phyloP scores from a whole-genome alignment of 2,888 invertebrate genomes.

The Leucania comma region DNA sequence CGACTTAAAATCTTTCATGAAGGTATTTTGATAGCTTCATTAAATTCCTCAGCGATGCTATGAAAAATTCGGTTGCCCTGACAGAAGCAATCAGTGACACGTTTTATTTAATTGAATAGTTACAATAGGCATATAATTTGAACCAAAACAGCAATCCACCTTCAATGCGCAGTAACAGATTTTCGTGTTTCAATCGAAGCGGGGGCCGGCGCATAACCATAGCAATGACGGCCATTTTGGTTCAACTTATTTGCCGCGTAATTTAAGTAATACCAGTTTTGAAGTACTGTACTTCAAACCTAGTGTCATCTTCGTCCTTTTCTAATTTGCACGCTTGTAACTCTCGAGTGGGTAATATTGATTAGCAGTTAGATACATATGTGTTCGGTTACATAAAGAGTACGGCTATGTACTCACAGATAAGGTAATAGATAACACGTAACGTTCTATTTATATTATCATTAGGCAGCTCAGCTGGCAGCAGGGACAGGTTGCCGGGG shows the following conservation, averaged over 20 bases:
- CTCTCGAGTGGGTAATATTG: constrained; percentile 29
- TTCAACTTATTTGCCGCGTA: no score
- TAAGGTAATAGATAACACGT: constrained; percentile 40
- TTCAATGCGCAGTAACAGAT: no score
- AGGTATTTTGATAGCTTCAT: background rate
- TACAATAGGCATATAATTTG: no score
- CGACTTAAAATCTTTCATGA: background rate
- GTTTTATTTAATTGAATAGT: background rate
- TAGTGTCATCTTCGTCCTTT: constrained; percentile 5
- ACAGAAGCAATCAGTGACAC: background rate
- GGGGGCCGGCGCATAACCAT: no score
- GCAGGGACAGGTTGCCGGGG: constrained; percentile 32
- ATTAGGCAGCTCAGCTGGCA: constrained; percentile 30
- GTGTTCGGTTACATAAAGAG: constrained; percentile 19
- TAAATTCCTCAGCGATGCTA: background rate
- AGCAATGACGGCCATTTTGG: no score
- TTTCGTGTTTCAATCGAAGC: no score
- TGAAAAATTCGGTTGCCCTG: background rate
- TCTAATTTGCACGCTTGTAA: constrained; percentile 21
- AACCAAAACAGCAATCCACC: no score
- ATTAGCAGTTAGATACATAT: constrained; percentile 29
- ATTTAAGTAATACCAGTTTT: background rate
- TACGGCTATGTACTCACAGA: constrained; percentile 29
- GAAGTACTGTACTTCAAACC: constrained; percentile 18
- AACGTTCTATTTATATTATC: constrained; percentile 35